Conservation (phyloP, 1,140 invertebrate species). For the Potamilus streckersoni region DNA sequence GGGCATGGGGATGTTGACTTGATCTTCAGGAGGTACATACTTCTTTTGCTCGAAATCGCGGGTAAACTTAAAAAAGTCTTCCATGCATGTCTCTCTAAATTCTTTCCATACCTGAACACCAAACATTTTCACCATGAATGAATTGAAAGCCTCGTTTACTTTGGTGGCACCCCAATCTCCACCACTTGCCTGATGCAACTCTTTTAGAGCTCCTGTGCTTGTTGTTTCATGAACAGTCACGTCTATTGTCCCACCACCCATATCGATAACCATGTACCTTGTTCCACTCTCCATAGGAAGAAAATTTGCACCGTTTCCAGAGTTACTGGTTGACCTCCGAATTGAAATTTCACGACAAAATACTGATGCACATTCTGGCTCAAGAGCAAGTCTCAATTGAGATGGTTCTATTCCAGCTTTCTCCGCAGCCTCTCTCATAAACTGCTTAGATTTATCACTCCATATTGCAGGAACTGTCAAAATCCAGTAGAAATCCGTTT, state of each 20-base stretch:
- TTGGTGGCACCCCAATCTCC: slow-evolving; percentile 13
- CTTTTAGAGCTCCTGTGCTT: slow-evolving; percentile 10
- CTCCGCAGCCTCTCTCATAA: slow-evolving; percentile 16
- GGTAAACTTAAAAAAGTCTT: slow-evolving; percentile 13
- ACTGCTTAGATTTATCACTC: slow-evolving; percentile 12
- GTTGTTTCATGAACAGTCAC: slow-evolving; percentile 10
- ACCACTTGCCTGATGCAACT: slow-evolving; percentile 14
- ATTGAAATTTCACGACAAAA: slow-evolving; percentile 5
- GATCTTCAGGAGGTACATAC: slow-evolving; percentile 1
- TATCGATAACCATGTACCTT: slow-evolving; percentile 9
- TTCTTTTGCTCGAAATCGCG: slow-evolving; percentile 24
- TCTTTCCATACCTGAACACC: slow-evolving; percentile 7
- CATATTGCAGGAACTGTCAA: slow-evolving; percentile 15
- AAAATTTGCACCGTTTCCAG: neutral
- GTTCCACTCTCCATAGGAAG: slow-evolving; percentile 3
- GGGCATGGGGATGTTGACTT: slow-evolving; percentile 4
- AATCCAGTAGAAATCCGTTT: slow-evolving; percentile 4
- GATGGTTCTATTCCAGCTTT: slow-evolving; percentile 9
- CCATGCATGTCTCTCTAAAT: slow-evolving; percentile 6
- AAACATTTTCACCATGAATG: slow-evolving; percentile 4
- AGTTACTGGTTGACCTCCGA: neutral
- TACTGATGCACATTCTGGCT: slow-evolving; percentile 24
- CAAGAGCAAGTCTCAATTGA: slow-evolving; percentile 18
- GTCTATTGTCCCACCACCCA: slow-evolving; percentile 25
- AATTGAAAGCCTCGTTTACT: slow-evolving; percentile 14